Evolutionary conservation across 2,888 invertebrate genomes (phyloP), one percentile per base, ranked within the genome.

Genomic region (Nomada ferruginata): DNA sequence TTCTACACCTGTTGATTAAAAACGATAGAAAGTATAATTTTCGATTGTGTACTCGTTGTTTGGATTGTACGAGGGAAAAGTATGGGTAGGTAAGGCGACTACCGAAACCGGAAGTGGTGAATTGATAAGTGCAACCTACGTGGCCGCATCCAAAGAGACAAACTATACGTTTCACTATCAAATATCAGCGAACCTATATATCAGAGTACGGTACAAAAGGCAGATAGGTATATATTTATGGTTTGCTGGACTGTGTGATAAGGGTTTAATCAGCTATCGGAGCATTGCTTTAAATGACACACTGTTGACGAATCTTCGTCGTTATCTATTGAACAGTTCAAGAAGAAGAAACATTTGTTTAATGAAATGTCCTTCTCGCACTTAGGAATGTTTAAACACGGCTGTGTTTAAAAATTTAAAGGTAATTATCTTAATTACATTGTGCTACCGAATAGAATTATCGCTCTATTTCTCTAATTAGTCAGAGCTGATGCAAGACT

Each of bases 71-170:
- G 4, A 23, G 3, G 2, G 7, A 55, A 42, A 3, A 15, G 47
- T 47, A 47, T 13, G n/a, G 11, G n/a, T 70, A 50, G 79, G 70
- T 71, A 36, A 66, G 61, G 55, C 9, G 61, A 20, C 23, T 29
- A 63, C 36, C 10, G 60, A 44, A 66, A 42, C 77, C 82, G 86
- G 86, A 86, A 86, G 61, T 81, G 70, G 63, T 52, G 50, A 60
- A 72, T 47, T 73, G 86, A 86, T 86, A 86, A 82, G 70, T 64
- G 50, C 86, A 82, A 36, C 77, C 85, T 79, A 82, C 82, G 82
- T 82, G 10, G 79, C 60, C 44, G 65, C 79, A 84, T 86, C 85
- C 84, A 63, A 42, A 72, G 52, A 53, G 75, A 82, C 82, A 65
- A 83, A 72, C 68, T 75, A 74, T 74, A 68, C 64, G 72, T 55